Conservation (phyloP, 2,888 invertebrate species). For the Drosophila fungiperda region DNA sequence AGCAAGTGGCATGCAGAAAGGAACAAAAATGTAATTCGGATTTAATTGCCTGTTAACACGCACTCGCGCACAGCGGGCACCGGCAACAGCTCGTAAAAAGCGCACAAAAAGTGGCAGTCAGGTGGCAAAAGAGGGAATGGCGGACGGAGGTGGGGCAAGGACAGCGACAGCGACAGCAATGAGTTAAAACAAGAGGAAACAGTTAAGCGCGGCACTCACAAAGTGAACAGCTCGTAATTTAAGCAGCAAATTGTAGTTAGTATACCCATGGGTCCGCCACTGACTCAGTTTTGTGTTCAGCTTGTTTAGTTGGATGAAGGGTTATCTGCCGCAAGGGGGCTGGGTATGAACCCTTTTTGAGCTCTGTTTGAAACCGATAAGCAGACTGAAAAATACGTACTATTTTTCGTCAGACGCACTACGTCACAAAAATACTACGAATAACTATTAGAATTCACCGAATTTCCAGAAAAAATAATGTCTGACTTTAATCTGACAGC, state of each 20-base stretch:
- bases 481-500: slow-evolving; percentile 45
- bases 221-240: slow-evolving; percentile 79
- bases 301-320: slow-evolving; percentile 32
- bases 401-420: slow-evolving; percentile 21
- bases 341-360: slow-evolving; percentile 32
- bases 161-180: slow-evolving; percentile 47
- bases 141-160: slow-evolving; percentile 12
- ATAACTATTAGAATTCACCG: slow-evolving; percentile 49
- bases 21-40: slow-evolving; percentile 80
- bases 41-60: slow-evolving; percentile 82
- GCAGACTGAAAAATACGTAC: slow-evolving; percentile 19
- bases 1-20: slow-evolving; percentile 63
- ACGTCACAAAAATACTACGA: slow-evolving; percentile 38
- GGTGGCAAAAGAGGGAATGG: slow-evolving; percentile 20
- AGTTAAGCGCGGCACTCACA: slow-evolving; percentile 69
- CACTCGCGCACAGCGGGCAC: slow-evolving; percentile 76
- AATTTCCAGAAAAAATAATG: slow-evolving; percentile 18
- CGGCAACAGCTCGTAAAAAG: slow-evolving; percentile 77
- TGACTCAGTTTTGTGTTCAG: slow-evolving; percentile 21
- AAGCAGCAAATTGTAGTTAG: slow-evolving; percentile 61
- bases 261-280: slow-evolving; percentile 26
- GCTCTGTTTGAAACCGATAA: slow-evolving; percentile 34
- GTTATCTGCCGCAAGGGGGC: slow-evolving; percentile 22
- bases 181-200: slow-evolving; percentile 67
- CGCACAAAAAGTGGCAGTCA: slow-evolving; percentile 47